Percentiles rank a stretch among this genome's conserved stretches.
These are phyloP conservation scores for Limnodromus scolopaceus DNA, from an alignment of 2,797 vertebrate genomes.

Conservation along the genomic window DNA sequence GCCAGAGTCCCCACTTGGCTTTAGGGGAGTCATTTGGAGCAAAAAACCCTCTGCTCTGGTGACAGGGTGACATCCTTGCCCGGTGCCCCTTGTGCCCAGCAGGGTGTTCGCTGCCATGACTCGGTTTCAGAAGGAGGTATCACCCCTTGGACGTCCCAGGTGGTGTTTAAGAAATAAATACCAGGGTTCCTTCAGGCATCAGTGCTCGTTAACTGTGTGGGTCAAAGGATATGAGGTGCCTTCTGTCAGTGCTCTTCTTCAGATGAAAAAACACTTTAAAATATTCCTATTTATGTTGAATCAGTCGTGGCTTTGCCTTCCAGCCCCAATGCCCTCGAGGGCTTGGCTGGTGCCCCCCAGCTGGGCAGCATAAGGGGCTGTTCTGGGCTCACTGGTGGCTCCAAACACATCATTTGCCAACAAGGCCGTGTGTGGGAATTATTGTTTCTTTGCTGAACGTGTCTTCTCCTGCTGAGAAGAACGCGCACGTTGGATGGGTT, in stretches of 20 bases:
- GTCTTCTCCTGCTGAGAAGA: neutral
- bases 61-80: neutral
- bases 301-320: neutral
- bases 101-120: fast-evolving
- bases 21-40: neutral
- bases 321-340: fast-evolving
- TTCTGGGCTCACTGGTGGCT: neutral
- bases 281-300: neutral
- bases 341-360: neutral
- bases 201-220: neutral
- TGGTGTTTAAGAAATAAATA: neutral
- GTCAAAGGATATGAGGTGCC: neutral
- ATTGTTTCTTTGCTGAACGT: neutral
- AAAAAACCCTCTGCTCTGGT: too few relatives aligned
- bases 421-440: neutral
- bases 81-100: neutral
- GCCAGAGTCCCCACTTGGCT: neutral
- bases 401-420: neutral
- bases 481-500: fast-evolving
- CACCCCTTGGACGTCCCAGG: neutral
- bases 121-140: neutral
- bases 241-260: neutral
- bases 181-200: neutral
- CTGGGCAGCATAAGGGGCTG: neutral
- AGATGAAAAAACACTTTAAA: neutral